Base-by-base conservation (phyloP, 2,797 vertebrate species). In the Scarus forsteni region DNA sequence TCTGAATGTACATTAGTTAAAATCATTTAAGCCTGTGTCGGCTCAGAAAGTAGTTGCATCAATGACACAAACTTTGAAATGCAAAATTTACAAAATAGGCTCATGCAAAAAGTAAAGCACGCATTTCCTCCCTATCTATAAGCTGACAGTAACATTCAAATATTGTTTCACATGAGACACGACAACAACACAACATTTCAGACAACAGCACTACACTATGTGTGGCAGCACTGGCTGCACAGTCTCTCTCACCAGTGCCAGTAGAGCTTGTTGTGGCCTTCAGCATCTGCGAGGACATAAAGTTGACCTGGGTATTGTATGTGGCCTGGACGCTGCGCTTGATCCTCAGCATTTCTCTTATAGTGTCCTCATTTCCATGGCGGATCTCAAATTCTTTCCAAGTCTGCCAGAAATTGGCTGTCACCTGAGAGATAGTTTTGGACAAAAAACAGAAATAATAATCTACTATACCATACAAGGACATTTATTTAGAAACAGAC, bases 351-450 rank as follows among this genome's bases (percentile, higher is more conserved):
- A 99, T 96, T 92, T 99, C 97, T 27, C 96, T 91, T 62, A 98
- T 96, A 0, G 97, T 99, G 88, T 99, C 97, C 80, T 99, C 97
- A 1, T 99, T 98, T n/a, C 97, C 97, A 1, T 98, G 97, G 0
- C 96, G 95, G 40, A 99, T 95, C 93, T 99, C 97, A 68, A 99
- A 99, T 85, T 97, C 97, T 83, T 98, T 97, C 97, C 97, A 99
- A 0, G 94, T 95, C 85, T 98, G 97, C 97, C 97, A 98, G 93
- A 98, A 98, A 0, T 76, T 87, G 12, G 94, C 93, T 0, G 96
- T 98, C 39, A 97, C 95, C 97, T 98, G 73, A 69, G 81, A 80
- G 3, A 55, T 11, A 49, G 50, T 27, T 27, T 27, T 27, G n/a
- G 44, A 68, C 7, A 52, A 67, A 55, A 10, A 48, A 70, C 7